A percentile compares a stretch with the other conserved stretches of the same genome.
phyloP scores from a whole-genome alignment of 2,888 invertebrate species.

The Dicycla oo region DNA sequence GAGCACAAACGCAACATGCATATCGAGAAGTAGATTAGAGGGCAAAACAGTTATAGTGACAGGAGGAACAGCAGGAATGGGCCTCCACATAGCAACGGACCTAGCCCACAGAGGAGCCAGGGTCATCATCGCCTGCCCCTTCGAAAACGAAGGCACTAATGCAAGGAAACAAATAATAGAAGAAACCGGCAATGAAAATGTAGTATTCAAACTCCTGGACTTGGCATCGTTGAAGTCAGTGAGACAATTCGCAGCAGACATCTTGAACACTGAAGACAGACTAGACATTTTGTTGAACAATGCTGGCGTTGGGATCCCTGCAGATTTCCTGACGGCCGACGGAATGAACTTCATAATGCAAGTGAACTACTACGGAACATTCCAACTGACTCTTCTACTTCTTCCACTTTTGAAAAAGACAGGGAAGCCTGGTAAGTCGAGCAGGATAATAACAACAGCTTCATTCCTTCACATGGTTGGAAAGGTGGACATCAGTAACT shows the following conservation, averaged over 20 bases:
- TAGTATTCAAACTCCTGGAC: constrained; percentile 93
- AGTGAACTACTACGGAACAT: constrained; percentile 97
- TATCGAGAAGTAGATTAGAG: constrained; percentile 58
- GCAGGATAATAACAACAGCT: constrained; percentile 84
- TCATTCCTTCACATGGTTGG: constrained; percentile 83
- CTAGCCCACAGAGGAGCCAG: constrained; percentile 78
- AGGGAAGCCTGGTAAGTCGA: constrained; percentile 75
- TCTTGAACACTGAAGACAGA: constrained; percentile 92
- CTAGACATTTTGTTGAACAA: constrained; percentile 96
- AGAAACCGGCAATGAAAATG: constrained; percentile 91
- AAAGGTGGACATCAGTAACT: constrained; percentile 39
- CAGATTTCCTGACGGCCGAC: constrained; percentile 91
- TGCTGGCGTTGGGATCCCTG: constrained; percentile 92
- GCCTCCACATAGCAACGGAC: constrained; percentile 78
- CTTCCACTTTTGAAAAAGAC: constrained; percentile 71
- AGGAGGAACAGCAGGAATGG: constrained; percentile 81
- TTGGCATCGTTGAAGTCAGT: constrained; percentile 93
- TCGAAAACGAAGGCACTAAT: constrained; percentile 72
- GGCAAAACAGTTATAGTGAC: constrained; percentile 71
- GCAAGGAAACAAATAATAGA: constrained; percentile 90
- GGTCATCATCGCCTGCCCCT: constrained; percentile 80
- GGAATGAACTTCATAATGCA: constrained; percentile 96
- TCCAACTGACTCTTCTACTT: constrained; percentile 88
- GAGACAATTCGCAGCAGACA: constrained; percentile 94
- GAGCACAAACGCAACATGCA: constrained; percentile 66